Conservation (phyloP, 92 coral and sea anemone species). For the Epizoanthus stellaris region DNA sequence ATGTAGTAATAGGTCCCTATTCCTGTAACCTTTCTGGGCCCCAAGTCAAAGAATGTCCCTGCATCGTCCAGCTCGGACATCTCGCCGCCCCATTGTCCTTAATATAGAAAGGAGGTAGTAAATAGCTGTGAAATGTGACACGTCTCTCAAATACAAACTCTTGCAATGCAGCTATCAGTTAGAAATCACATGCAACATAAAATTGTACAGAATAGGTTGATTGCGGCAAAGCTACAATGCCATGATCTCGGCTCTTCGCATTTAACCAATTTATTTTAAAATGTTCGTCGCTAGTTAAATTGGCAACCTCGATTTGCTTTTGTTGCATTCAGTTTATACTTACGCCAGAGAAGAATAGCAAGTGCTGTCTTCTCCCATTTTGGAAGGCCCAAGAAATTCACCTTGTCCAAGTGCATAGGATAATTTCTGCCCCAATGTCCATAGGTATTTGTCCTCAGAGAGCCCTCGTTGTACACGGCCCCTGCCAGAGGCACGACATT, state of each 20-base stretch:
- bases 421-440: conserved; percentile 58
- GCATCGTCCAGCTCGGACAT: conserved; percentile 47
- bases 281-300: neutral
- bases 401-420: conserved; percentile 38
- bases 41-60: conserved; percentile 54
- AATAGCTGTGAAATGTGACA: neutral
- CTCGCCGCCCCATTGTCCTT: conserved; percentile 40
- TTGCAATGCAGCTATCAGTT: too few relatives aligned
- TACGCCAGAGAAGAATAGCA: conserved; percentile 38
- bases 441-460: neutral
- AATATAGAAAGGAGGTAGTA: neutral
- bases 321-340: neutral
- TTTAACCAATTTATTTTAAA: neutral
- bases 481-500: conserved; percentile 55
- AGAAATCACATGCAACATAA: too few relatives aligned
- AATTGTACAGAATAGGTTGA: too few relatives aligned
- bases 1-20: conserved; percentile 46
- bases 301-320: too few relatives aligned
- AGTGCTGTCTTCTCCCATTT: conserved; percentile 33
- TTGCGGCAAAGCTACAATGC: too few relatives aligned
- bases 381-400: conserved; percentile 42
- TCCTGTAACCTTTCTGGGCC: conserved; percentile 43
- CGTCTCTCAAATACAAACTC: neutral
- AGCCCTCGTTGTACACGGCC: conserved; percentile 18
- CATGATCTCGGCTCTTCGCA: neutral